These are phyloP conservation scores for Pristionchus fissidentatus DNA, from an alignment of 2,888 invertebrate genomes.

Conservation along the genomic window DNA sequence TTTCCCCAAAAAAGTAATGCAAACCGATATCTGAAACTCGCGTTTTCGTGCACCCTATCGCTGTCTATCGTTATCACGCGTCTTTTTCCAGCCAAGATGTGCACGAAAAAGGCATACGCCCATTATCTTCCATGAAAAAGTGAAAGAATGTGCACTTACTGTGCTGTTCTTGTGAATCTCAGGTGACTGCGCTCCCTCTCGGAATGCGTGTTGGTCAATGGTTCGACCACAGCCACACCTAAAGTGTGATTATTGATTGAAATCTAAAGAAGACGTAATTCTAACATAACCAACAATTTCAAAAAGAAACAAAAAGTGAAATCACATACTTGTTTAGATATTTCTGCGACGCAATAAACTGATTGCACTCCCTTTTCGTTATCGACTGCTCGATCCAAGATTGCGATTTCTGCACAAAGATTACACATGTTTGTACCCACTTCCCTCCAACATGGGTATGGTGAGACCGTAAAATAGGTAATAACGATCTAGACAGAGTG, in stretches of 20 bases:
- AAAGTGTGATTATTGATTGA: neutral
- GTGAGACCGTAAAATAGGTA: neutral
- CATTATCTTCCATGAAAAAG: neutral
- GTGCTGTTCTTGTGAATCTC: neutral
- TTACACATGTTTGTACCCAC: too few relatives aligned
- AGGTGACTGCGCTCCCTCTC: neutral
- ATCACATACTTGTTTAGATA: slow-evolving; percentile 55
- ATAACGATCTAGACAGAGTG: neutral
- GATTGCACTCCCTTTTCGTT: slow-evolving; percentile 91
- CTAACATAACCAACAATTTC: neutral
- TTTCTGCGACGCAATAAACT: slow-evolving; percentile 82
- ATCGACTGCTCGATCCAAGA: slow-evolving; percentile 93
- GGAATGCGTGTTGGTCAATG: neutral
- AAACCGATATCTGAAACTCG: too few relatives aligned
- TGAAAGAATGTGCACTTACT: neutral
- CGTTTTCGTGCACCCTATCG: too few relatives aligned
- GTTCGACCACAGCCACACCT: slow-evolving; percentile 47
- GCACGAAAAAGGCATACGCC: too few relatives aligned
- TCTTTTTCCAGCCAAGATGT: too few relatives aligned
- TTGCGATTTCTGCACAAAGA: neutral
- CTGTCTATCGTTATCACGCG: too few relatives aligned
- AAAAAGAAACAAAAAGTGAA: neutral
- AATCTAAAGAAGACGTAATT: neutral
- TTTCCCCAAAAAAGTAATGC: too few relatives aligned
- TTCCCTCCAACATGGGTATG: neutral